phyloP scores from a whole-genome alignment of 1,140 invertebrate genomes.

The Eueides isabella region DNA sequence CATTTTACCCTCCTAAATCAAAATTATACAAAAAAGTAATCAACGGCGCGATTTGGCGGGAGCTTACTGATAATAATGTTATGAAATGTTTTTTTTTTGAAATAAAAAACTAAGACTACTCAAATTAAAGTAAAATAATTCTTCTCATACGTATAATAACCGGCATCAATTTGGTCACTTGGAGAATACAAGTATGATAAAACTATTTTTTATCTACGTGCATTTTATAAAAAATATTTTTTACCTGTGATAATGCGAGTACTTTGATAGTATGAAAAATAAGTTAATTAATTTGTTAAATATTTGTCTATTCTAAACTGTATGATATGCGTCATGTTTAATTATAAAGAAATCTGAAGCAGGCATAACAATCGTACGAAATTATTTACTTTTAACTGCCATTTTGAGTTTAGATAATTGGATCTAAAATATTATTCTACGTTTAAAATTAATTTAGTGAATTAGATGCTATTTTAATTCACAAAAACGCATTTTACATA shows the following conservation, averaged over 20 bases:
- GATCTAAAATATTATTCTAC: constrained; percentile 24
- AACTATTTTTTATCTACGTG: constrained; percentile 50
- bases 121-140: neutral
- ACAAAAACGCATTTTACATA: constrained; percentile 11
- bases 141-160: constrained; percentile 4
- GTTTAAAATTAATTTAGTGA: constrained; percentile 14
- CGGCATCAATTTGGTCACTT: constrained; percentile 64
- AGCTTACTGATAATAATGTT: neutral
- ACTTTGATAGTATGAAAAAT: constrained; percentile 30
- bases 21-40: neutral
- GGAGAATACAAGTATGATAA: constrained; percentile 60
- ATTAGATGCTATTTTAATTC: constrained; percentile 11
- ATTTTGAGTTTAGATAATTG: constrained; percentile 22
- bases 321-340: constrained; percentile 64
- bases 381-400: constrained; percentile 18
- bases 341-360: constrained; percentile 25
- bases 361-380: constrained; percentile 23
- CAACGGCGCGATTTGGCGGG: neutral
- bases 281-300: constrained; percentile 34
- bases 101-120: constrained; percentile 4
- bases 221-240: constrained; percentile 35
- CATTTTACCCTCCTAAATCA: neutral
- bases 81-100: neutral
- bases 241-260: constrained; percentile 29
- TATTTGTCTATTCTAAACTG: constrained; percentile 39